These are phyloP conservation scores for Cichladusa arquata DNA, from an alignment of 2,113 vertebrate species.

Conservation along the genomic window DNA sequence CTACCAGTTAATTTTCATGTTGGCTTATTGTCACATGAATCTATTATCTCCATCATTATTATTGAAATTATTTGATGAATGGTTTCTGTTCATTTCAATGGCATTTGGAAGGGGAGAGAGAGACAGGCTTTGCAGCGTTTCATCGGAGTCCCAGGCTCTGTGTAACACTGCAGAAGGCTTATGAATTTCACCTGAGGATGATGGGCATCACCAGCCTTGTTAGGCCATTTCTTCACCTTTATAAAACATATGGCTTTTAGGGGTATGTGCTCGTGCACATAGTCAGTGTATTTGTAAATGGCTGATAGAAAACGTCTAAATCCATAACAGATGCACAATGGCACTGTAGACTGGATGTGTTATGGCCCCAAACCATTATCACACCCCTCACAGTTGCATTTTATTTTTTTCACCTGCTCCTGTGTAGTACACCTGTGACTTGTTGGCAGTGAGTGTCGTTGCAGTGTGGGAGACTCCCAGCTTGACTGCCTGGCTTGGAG, in stretches of 20 bases:
- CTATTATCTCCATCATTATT: not conserved
- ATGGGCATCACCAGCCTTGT: not conserved
- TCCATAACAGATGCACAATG: not conserved
- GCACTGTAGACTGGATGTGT: constrained; percentile 6
- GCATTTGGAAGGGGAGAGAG: not conserved
- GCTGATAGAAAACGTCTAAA: not conserved
- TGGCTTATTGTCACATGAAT: not conserved
- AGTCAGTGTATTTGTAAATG: not conserved
- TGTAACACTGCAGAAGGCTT: not conserved
- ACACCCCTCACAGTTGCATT: constrained; percentile 3
- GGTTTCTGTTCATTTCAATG: not conserved
- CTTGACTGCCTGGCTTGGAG: constrained; percentile 58
- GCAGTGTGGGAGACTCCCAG: constrained; percentile 53
- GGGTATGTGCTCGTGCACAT: not conserved
- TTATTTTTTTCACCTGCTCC: constrained; percentile 77
- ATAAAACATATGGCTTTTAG: not conserved
- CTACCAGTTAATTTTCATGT: not conserved
- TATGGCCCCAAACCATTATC: constrained; percentile 15
- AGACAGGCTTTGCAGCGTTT: not conserved
- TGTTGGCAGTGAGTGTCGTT: constrained; percentile 54
- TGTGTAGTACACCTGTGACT: constrained; percentile 73
- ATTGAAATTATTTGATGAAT: not conserved
- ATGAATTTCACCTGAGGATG: not conserved
- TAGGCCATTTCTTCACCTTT: not conserved
- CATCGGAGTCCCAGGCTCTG: not conserved